Evolutionary conservation across 92 coral and sea anemone species (phyloP).

Genomic region (Paramuricea clavata): DNA sequence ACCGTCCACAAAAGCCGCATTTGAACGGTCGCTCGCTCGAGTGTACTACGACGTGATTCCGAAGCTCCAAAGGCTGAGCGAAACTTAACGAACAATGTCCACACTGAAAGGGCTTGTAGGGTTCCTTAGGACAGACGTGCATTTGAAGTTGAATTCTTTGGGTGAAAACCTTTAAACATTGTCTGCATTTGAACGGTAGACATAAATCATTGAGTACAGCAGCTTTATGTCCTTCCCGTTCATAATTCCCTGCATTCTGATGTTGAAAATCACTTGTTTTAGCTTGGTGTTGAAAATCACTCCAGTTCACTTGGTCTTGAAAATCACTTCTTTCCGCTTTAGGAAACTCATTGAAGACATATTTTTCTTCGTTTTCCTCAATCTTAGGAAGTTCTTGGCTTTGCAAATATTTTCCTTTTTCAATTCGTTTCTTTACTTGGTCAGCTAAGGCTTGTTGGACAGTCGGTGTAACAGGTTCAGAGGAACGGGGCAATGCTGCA

Average conservation of each 20-base stretch:
- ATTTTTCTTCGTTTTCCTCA: background rate
- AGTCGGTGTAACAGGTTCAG: constrained; percentile 3
- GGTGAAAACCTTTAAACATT: constrained; percentile 90
- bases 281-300: background rate
- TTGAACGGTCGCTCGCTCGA: constrained; percentile 91
- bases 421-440: constrained; percentile 21
- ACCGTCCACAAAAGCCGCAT: constrained; percentile 95
- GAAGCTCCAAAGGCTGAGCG: constrained; percentile 79
- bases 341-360: background rate
- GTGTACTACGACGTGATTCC: constrained; percentile 94
- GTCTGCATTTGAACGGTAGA: constrained; percentile 90
- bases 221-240: constrained; percentile 4
- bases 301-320: background rate
- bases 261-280: background rate
- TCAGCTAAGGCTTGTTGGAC: constrained; percentile 32
- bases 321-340: background rate
- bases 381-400: background rate
- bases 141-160: constrained; percentile 90
- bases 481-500: background rate
- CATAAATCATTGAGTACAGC: constrained; percentile 66
- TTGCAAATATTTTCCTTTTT: background rate
- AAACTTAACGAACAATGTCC: constrained; percentile 93
- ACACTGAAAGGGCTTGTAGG: constrained; percentile 92
- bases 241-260: background rate
- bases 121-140: constrained; percentile 89